Evolutionary conservation across 1,140 invertebrate species (phyloP), one percentile per base, ranked within the genome.

Genomic region (Pachyrhynchus sulphureomaculatus): DNA sequence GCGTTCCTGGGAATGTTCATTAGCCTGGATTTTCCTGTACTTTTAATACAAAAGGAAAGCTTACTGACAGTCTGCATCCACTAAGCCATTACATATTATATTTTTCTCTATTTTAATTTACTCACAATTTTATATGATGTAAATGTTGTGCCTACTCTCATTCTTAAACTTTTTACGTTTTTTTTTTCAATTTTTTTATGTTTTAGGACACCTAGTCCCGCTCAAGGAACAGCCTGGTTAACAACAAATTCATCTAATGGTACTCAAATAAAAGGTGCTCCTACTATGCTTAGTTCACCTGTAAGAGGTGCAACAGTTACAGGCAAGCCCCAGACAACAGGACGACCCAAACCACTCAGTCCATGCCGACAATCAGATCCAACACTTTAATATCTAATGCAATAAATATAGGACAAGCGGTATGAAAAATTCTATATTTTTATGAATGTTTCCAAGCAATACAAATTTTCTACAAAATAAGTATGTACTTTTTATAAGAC

Each of bases 211-310:
- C 72, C 72, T 4, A 76, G 74, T 59, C 74, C 75, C 13, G 74
- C 75, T 18, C 70, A 68, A 42, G 72, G 72, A 24, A 73, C 70
- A 20, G 69, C 74, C 13, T 75, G 74, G 74, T 56, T 74, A 24
- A 72, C 67, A 13, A 66, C 72, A 13, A 76, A 67, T 48, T 55
- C 68, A 21, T 68, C 72, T 8, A 75, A 72, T 58, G 72, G 72
- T 12, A 68, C 72, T n/a, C 74, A 75, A 51, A 70, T 74, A 18
- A 75, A 76, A 61, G 70, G 62, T 10, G 65, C 73, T 15, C 65
- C 72, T 23, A 71, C 73, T 26, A 67, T 74, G 10, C 56, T 75
- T 20, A 72, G 71, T 66, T 64, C 74, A 24, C 69, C 75, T 18
- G 68, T 73, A 9, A 60, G 71, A 42, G 71, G 65, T 36, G 69